Percentiles rank a stretch among this genome's conserved stretches.
These are phyloP conservation scores for Triplophysa tibetana DNA, from an alignment of 2,113 vertebrate species.

Conservation along the genomic window DNA sequence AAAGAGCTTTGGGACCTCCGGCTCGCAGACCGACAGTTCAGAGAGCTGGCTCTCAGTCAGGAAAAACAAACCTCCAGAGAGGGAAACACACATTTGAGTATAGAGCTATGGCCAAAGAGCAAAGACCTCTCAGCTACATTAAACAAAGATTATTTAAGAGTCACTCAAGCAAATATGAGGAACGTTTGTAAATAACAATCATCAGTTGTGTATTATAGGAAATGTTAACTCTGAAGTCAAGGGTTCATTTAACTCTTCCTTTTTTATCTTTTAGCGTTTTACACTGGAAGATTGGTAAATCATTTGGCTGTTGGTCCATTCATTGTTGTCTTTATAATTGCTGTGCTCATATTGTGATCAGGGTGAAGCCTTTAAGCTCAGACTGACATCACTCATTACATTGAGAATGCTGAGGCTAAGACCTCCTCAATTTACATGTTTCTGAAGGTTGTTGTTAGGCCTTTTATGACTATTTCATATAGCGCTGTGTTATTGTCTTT, in stretches of 20 bases:
- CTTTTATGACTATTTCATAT: background rate
- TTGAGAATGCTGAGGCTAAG: constrained; percentile 25
- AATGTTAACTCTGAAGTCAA: background rate
- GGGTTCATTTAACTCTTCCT: background rate
- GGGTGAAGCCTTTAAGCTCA: constrained; percentile 21
- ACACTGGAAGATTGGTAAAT: constrained; percentile 39
- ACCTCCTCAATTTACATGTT: constrained; percentile 45
- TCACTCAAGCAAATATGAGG: background rate
- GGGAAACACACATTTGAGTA: background rate
- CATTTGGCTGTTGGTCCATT: background rate
- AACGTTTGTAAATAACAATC: background rate
- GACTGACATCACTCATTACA: constrained; percentile 22
- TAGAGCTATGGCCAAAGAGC: background rate
- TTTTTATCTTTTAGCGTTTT: background rate
- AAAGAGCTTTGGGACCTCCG: background rate
- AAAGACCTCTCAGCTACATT: constrained; percentile 25
- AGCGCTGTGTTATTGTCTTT: background rate
- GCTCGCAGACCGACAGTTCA: background rate
- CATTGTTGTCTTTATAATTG: constrained; percentile 43
- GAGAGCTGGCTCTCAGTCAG: constrained; percentile 11
- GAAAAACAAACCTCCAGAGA: constrained; percentile 14
- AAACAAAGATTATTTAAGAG: constrained; percentile 18
- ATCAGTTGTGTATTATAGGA: background rate
- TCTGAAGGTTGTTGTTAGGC: constrained; percentile 32
- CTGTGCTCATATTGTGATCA: background rate